Base-by-base conservation (phyloP, 2,888 invertebrate genomes). In the Celastrina argiolus region DNA sequence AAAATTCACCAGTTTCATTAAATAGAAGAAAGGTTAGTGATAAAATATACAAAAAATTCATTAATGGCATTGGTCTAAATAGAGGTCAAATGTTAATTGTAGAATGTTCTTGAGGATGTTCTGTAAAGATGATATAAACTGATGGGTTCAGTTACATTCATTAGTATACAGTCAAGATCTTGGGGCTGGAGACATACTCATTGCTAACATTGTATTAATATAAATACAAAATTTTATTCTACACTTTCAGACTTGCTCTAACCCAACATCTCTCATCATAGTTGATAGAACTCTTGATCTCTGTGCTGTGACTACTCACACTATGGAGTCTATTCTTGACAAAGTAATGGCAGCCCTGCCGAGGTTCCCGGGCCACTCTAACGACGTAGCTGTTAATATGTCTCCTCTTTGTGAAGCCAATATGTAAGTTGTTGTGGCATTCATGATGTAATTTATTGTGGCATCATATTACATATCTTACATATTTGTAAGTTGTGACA, bases 261-360 rank as follows among this genome's bases (percentile, higher is more conserved):
- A 84, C 56, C 91, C 88, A 10, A 84, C 92, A 1, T 92, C 93
- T 0, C 74, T 94, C 10, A 92, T 94, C 58, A 82, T 94, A 31
- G 82, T 95, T 22, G 95, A 95, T 73, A 90, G 95, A 10, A 93
- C 93, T 0, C 76, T 95, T 65, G 95, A 95, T 77, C 78, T 95
- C 45, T 93, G 93, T 69, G 92, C 92, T 22, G 92, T 92, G 5
- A 91, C 93, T 14, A 93, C 93, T 69, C 93, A 94, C 75, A 90
- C 92, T 63, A 92, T 91, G 56, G 94, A 94, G 73, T 93, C 93
- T 0, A 82, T 94, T 28, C 81, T 95, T 28, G 94, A 94, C 70
- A 92, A 92, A 74, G 90, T 94, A 63, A 84, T 93, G 78, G 83
- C 88, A 18, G 88, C 93, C 51, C 80, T 95, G 64, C 94, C 94